Percentiles rank a stretch among this genome's conserved stretches.
These are phyloP conservation scores for Tringa solitaria DNA, from an alignment of 2,113 vertebrate genomes.

Conservation along the genomic window DNA sequence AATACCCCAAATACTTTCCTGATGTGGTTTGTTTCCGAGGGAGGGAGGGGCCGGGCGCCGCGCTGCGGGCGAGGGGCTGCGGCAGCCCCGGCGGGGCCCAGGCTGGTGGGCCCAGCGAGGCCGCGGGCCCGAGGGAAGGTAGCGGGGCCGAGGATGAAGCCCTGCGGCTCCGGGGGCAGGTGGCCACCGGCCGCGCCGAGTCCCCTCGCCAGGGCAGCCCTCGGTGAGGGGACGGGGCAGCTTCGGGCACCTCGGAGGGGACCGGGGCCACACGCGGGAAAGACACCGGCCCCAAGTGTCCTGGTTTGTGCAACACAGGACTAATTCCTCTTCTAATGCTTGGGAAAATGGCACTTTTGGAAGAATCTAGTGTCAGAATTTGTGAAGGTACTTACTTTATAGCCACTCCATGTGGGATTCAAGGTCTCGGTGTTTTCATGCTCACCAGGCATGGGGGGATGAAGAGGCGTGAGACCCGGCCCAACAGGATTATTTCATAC, in stretches of 20 bases:
- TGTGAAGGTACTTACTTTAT: neutral
- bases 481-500: neutral
- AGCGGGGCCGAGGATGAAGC: neutral
- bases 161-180: neutral
- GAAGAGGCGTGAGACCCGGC: neutral
- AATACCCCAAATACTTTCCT: neutral
- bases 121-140: neutral
- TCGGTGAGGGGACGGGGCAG: neutral
- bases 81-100: neutral
- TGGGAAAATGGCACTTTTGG: neutral
- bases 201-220: neutral
- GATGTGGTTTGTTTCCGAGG: neutral
- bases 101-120: neutral
- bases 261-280: accelerated
- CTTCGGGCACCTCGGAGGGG: too few species aligned
- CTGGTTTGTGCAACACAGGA: neutral
- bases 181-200: accelerated
- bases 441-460: neutral
- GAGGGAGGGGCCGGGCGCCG: neutral
- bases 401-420: neutral
- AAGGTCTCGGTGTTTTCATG: neutral
- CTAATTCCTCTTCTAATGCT: neutral
- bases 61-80: neutral
- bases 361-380: neutral
- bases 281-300: accelerated